Conservation (phyloP, 2,888 invertebrate species). For the Periphyllus acericola region DNA sequence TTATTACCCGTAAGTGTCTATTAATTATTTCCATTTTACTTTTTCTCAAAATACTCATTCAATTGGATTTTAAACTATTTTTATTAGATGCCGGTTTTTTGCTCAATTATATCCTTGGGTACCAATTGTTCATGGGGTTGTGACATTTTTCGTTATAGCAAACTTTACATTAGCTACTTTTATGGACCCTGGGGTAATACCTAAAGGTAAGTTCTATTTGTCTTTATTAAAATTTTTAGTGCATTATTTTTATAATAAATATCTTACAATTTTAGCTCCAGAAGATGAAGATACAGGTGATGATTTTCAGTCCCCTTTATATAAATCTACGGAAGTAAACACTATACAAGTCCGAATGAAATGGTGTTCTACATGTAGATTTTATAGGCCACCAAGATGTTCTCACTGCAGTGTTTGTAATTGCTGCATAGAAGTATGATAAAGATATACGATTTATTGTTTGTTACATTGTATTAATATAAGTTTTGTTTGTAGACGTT, state of each 20-base stretch:
- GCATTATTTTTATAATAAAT: not conserved
- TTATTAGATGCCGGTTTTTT: constrained; percentile 87
- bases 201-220: constrained; percentile 78
- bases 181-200: constrained; percentile 99
- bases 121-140: constrained; percentile 90
- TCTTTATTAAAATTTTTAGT: not conserved
- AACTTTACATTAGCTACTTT: constrained; percentile 99
- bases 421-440: constrained; percentile 91
- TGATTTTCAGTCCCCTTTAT: constrained; percentile 94
- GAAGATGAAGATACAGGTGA: constrained; percentile 97
- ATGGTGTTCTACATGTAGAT: constrained; percentile 99
- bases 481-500: constrained; percentile 80
- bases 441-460: constrained; percentile 48
- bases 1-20: constrained; percentile 93
- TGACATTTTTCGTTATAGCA: constrained; percentile 96
- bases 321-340: constrained; percentile 97
- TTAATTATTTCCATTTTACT: not conserved
- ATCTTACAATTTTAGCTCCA: constrained; percentile 75
- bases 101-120: constrained; percentile 86
- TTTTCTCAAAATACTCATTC: not conserved
- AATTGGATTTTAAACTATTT: constrained; percentile 64
- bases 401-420: constrained; percentile 99
- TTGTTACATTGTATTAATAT: constrained; percentile 38
- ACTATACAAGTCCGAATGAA: constrained; percentile 99
- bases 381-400: constrained; percentile 98